These are phyloP conservation scores for Brevimyrus niger DNA, from an alignment of 2,113 vertebrate genomes.

Conservation along the genomic window DNA sequence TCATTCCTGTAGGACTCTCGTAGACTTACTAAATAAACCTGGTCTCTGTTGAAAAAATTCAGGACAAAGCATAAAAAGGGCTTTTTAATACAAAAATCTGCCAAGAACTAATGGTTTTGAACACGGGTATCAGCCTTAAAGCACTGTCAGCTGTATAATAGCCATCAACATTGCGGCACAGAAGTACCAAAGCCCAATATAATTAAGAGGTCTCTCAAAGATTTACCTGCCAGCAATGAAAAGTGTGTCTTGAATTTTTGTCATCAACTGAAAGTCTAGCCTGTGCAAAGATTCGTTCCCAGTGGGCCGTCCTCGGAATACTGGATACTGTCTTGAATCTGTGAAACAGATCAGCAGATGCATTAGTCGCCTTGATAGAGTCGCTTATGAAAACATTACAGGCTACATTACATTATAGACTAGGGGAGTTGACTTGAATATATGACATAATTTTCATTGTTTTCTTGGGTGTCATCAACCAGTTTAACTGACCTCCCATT, in stretches of 20 bases:
- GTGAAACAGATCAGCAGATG: constrained; percentile 66
- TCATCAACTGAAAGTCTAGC: constrained; percentile 99
- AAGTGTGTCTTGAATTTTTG: constrained; percentile 97
- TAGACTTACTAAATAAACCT: constrained; percentile 95
- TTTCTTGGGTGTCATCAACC: background rate
- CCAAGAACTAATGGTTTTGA: background rate
- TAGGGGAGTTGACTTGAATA: constrained; percentile 71
- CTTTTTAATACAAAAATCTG: background rate
- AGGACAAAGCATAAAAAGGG: background rate
- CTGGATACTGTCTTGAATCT: constrained; percentile 95
- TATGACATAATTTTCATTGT: constrained; percentile 50
- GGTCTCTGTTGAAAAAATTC: constrained; percentile 73
- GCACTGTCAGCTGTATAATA: constrained; percentile 42
- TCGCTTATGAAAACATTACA: constrained; percentile 37
- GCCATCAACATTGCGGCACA: constrained; percentile 50
- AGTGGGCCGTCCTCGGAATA: constrained; percentile 95
- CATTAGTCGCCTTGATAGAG: constrained; percentile 70
- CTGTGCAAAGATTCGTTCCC: constrained; percentile 96
- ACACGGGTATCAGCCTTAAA: constrained; percentile 34
- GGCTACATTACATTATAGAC: constrained; percentile 51
- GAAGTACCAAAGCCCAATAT: constrained; percentile 65
- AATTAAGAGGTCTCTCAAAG: constrained; percentile 69
- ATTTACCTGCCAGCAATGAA: constrained; percentile 98
- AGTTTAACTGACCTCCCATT: background rate
- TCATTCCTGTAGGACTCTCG: constrained; percentile 88